Conservation (phyloP, 2,888 invertebrate species). For the Lasioglossum marginatum region DNA sequence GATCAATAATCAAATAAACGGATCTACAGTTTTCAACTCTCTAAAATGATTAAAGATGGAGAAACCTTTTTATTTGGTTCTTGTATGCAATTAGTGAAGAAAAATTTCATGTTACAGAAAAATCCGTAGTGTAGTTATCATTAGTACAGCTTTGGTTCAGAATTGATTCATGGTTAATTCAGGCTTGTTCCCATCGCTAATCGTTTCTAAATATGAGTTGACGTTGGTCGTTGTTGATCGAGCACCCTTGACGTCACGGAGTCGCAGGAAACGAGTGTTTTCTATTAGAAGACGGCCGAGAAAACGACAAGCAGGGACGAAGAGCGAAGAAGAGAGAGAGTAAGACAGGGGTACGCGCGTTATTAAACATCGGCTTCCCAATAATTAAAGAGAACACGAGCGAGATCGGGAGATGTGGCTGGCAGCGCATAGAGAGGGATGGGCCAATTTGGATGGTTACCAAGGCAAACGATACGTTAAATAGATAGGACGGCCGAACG, state of each 20-base stretch:
- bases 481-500: conserved; percentile 83
- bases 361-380: conserved; percentile 77
- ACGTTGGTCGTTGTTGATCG: neutral
- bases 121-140: neutral
- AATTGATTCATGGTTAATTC: neutral
- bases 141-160: neutral
- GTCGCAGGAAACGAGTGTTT: conserved; percentile 66
- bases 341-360: conserved; percentile 57
- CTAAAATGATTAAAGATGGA: too few relatives aligned
- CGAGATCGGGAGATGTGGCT: conserved; percentile 64
- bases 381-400: conserved; percentile 77
- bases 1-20: neutral
- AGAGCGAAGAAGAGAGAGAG: neutral
- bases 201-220: conserved; percentile 21
- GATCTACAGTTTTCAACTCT: too few relatives aligned
- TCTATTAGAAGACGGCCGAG: conserved; percentile 59
- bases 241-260: neutral
- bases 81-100: too few relatives aligned
- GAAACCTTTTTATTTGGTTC: too few relatives aligned
- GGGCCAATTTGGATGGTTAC: conserved; percentile 84
- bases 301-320: neutral
- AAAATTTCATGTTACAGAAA: too few relatives aligned
- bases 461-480: conserved; percentile 85
- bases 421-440: conserved; percentile 74
- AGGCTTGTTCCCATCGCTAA: conserved; percentile 7